Evolutionary conservation across 2,797 vertebrate genomes (phyloP).

Genomic region (Valencia hispanica): DNA sequence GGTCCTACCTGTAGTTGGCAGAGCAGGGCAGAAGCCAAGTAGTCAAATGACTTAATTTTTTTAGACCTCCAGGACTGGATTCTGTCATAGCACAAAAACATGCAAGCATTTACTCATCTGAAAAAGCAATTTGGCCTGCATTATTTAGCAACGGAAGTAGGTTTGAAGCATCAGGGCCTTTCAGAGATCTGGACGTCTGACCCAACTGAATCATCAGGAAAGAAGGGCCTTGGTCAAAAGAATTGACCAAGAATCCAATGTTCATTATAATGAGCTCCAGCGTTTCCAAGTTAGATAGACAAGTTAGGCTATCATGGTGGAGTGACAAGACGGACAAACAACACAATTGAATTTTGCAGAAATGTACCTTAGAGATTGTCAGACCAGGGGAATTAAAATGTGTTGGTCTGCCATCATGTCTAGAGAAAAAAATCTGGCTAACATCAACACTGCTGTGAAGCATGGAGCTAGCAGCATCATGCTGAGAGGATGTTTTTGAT

Average conservation of each 20-base stretch:
- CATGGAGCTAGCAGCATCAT: too few relatives aligned
- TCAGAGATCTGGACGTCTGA: not conserved
- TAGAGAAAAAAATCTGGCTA: too few relatives aligned
- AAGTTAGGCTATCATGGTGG: too few relatives aligned
- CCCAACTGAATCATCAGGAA: not conserved
- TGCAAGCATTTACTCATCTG: not conserved
- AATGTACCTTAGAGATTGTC: too few relatives aligned
- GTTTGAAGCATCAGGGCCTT: not conserved
- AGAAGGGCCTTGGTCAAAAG: not conserved
- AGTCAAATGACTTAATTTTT: not conserved
- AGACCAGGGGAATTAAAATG: too few relatives aligned
- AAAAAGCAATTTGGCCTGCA: not conserved
- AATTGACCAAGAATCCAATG: not conserved
- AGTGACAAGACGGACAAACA: too few relatives aligned
- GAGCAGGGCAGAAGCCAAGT: not conserved
- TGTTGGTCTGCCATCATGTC: too few relatives aligned
- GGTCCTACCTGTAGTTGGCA: too few relatives aligned
- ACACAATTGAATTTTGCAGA: too few relatives aligned
- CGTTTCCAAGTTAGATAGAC: too few relatives aligned
- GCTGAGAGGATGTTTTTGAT: not conserved
- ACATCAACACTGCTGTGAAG: too few relatives aligned
- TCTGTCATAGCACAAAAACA: not conserved
- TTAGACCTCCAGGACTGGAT: not conserved
- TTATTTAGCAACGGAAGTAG: not conserved
- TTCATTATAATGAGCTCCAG: not conserved